Evolutionary conservation across 2,888 invertebrate genomes (phyloP).

Genomic region (Idaea dimidiata): DNA sequence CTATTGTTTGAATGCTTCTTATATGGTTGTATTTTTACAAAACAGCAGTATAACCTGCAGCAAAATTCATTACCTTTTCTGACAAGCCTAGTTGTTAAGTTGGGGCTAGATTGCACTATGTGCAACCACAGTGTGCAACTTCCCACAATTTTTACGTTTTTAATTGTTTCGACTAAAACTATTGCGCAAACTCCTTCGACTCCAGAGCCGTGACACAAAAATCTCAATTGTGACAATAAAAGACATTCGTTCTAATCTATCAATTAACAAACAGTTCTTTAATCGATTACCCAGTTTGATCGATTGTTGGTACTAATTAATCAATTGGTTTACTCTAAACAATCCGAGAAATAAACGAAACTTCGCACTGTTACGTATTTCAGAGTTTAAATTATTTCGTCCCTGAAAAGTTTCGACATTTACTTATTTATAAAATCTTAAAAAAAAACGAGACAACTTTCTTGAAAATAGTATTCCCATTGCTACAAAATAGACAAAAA

Average conservation of each 20-base stretch:
- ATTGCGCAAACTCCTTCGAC: constrained; percentile 7
- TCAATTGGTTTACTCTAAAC: not conserved
- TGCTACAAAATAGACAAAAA: too few species aligned
- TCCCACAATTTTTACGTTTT: not conserved
- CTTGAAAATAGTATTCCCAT: too few species aligned
- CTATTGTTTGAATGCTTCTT: too few species aligned
- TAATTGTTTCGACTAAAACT: not conserved
- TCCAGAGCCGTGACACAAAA: constrained; percentile 12
- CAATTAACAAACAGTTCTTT: constrained; percentile 44
- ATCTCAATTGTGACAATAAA: constrained; percentile 35
- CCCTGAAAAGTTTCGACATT: too few species aligned
- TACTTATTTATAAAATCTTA: too few species aligned
- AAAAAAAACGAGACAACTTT: too few species aligned
- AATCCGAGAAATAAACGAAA: not conserved
- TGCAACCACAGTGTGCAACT: too few species aligned
- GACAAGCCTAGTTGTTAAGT: too few species aligned
- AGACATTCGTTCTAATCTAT: constrained; percentile 49
- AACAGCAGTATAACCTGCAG: too few species aligned
- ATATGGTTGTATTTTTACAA: too few species aligned
- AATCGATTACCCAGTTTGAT: constrained; percentile 20
- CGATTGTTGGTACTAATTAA: constrained; percentile 1
- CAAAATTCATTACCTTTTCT: too few species aligned
- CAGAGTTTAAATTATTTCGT: not conserved
- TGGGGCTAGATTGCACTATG: too few species aligned
- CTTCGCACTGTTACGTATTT: not conserved